Base-by-base conservation (phyloP, 30 jellyfish, hydroid and myxozoan species). In the Cassiopea xamachana region DNA sequence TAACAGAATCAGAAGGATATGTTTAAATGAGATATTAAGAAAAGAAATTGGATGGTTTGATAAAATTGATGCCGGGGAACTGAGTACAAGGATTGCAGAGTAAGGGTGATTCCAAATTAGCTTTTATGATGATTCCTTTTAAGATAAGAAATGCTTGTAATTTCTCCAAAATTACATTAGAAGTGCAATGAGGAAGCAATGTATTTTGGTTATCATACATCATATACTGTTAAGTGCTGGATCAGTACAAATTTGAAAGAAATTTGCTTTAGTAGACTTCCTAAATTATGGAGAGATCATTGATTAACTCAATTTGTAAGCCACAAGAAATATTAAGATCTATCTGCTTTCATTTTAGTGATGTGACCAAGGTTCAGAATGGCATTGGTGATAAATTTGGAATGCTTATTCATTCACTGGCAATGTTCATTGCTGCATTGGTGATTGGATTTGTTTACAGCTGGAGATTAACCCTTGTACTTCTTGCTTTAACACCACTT, bases 21-120 rank as follows among this genome's bases (percentile, higher is more conserved):
- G 93, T 51, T 92, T 87, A 75, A 78, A 80, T 46, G 87, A 85
- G 48, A 92, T 92, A 60, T 59, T 92, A 43, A 60, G 93, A 51
- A 95, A 92, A 83, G 98, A 92, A 43, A 88, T 92, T 87, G 98
- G 98, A 47, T 92, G 98, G 98, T 92, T 80, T 87, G 98, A 92
- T 92, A 64, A 79, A 64, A 87, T 70, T 68, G 98, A 92, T 73
- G 89, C 94, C 51, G 98, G 98, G 44, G 93, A 84, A 19, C 90
- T 92, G 48, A 92, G 95, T 83, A 51, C 98, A 39, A 80, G 98
- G 55, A 69, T 92, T 2, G 69, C 98, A 2, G 98, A 92, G 98
- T 92, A 87, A 59, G 98, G 64, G 9, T 12, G 59, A 14, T 39
- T 62, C 10, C 7, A 55, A 10, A 55, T 64, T 60, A 58, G 50